Percentiles rank a stretch among this genome's conserved stretches.
phyloP scores from a whole-genome alignment of 2,888 invertebrate species.

The Melanotus villosus region DNA sequence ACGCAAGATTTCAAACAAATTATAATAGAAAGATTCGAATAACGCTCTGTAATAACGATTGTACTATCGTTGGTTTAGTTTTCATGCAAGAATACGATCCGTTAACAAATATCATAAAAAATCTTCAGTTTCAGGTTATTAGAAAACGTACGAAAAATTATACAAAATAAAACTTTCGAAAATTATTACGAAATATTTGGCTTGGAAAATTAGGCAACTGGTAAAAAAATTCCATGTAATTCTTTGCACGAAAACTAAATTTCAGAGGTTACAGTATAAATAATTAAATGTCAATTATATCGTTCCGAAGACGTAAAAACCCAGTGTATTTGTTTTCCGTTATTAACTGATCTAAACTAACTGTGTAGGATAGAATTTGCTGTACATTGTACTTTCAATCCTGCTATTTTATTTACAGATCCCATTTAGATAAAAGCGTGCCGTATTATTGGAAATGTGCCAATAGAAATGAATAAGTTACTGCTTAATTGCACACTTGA shows the following conservation, averaged over 20 bases:
- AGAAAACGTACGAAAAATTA: too few species aligned
- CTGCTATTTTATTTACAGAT: conserved; percentile 42
- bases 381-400: conserved; percentile 62
- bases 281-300: conserved; percentile 67
- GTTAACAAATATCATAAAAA: too few species aligned
- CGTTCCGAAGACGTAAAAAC: conserved; percentile 53
- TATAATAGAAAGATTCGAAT: conserved; percentile 13
- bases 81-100: conserved; percentile 37
- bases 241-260: conserved; percentile 40
- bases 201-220: conserved; percentile 30
- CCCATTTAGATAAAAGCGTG: conserved; percentile 33
- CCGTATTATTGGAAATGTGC: conserved; percentile 32
- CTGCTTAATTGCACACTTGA: conserved; percentile 40
- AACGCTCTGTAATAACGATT: conserved; percentile 30
- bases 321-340: conserved; percentile 29
- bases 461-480: conserved; percentile 43
- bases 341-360: conserved; percentile 52
- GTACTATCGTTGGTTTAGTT: conserved; percentile 33
- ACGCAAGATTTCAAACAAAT: conserved; percentile 31
- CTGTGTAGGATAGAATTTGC: conserved; percentile 66
- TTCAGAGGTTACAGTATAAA: conserved; percentile 53
- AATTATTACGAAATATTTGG: too few species aligned
- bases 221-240: neutral
- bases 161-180: too few species aligned
- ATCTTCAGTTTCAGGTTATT: too few species aligned